Conservation (phyloP, 2,888 invertebrate genomes). For the Abrostola triplasia region DNA sequence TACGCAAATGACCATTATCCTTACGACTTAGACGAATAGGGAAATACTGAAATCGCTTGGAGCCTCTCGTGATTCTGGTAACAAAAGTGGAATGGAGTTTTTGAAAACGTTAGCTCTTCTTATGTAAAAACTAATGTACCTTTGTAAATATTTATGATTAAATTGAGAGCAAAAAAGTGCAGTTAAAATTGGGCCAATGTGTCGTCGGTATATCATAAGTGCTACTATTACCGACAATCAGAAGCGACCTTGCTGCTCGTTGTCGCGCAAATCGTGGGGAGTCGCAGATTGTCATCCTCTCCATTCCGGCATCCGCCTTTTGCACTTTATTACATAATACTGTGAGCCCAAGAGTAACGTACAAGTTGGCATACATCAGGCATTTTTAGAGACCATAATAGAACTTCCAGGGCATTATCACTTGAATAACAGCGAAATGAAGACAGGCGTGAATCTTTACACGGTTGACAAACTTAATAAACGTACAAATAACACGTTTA, state of each 20-base stretch:
- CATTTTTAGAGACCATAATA: not conserved
- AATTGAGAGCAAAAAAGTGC: constrained; percentile 55
- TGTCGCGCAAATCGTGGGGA: constrained; percentile 85
- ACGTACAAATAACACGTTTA: constrained; percentile 35
- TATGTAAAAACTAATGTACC: not conserved
- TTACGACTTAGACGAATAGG: constrained; percentile 54
- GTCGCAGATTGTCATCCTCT: constrained; percentile 84
- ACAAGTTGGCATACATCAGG: constrained; percentile 7
- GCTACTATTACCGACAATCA: constrained; percentile 85
- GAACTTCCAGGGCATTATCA: not conserved
- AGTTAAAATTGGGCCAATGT: constrained; percentile 77
- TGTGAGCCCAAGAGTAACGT: constrained; percentile 50
- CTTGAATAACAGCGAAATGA: constrained; percentile 28
- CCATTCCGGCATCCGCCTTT: constrained; percentile 84
- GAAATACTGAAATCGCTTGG: constrained; percentile 40
- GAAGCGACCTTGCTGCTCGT: constrained; percentile 85
- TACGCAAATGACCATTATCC: constrained; percentile 57
- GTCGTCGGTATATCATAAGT: constrained; percentile 78
- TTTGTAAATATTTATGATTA: not conserved
- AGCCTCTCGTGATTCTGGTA: constrained; percentile 7
- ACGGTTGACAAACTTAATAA: constrained; percentile 36
- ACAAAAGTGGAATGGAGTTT: too few species aligned
- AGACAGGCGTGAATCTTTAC: constrained; percentile 30
- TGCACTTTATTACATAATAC: constrained; percentile 82
- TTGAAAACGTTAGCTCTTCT: not conserved